Evolutionary conservation across 1,140 invertebrate genomes (phyloP).

Genomic region (Hermetia illucens): DNA sequence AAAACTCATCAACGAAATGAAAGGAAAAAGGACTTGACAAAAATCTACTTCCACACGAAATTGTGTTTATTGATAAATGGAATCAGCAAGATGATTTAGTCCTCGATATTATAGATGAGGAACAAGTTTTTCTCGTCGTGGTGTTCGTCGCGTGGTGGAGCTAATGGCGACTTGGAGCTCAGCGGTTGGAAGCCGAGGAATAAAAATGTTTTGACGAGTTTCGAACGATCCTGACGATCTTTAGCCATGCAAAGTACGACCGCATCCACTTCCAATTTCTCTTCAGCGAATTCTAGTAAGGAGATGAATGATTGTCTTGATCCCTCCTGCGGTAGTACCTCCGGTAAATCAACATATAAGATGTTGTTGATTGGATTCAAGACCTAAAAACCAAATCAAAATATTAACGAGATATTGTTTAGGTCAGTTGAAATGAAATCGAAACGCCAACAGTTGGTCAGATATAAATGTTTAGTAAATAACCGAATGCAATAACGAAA

Average conservation of each 20-base stretch:
- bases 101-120: constrained; percentile 27
- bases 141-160: constrained; percentile 34
- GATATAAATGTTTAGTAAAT: neutral
- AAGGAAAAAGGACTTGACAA: no score
- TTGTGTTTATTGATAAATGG: no score
- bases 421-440: neutral
- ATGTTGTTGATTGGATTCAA: constrained; percentile 46
- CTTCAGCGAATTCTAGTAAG: constrained; percentile 90
- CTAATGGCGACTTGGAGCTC: constrained; percentile 62
- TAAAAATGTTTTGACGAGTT: constrained; percentile 87
- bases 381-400: constrained; percentile 31
- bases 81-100: no score
- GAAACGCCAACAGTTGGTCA: constrained; percentile 1
- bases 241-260: constrained; percentile 61
- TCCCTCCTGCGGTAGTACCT: constrained; percentile 67
- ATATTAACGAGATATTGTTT: neutral
- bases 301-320: constrained; percentile 88
- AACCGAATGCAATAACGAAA: neutral
- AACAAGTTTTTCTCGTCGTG: constrained; percentile 26
- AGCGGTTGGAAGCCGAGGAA: constrained; percentile 85
- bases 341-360: constrained; percentile 78
- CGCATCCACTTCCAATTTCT: constrained; percentile 63
- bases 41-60: no score
- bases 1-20: no score
- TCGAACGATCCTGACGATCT: constrained; percentile 66